Base-by-base conservation (phyloP, 64 coral and sea anemone species). In the Pachyseris speciosa region DNA sequence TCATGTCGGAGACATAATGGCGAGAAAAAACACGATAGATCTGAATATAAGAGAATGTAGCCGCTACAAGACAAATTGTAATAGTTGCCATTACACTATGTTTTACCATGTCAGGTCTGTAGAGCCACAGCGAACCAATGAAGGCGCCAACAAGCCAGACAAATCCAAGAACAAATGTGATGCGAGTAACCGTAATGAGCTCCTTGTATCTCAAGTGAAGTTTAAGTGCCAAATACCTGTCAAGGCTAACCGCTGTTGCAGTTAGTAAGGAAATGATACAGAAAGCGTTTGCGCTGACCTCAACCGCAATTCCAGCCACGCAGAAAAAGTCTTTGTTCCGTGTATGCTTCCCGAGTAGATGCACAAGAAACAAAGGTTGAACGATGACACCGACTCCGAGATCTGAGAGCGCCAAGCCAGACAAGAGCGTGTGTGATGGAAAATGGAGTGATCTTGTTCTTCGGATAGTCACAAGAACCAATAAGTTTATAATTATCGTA, bases 191-290 rank as follows among this genome's bases (percentile, higher is more conserved):
- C 4, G 83, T 86, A 1, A 86, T 52, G 15, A 86, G 24, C 38
- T 86, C 63, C 10, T 71, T 67, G 33, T 86, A 86, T 69, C 83
- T 28, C 31, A 86, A 60, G 64, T 86, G 83, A 31, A 86, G 67
- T 45, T 30, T 22, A 9, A 86, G 16, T 17, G 83, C 83, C 47
- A 86, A 33, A 71, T 71, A 69, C 25, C 83, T 67, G 83, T 86
- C 83, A 20, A 86, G 0, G 39, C 83, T 86, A 53, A 86, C 67
- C 0, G 83, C 67, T 15, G 64, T 69, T 50, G 48, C 67, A 39
- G 64, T 86, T 5, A 86, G 37, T 16, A 86, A 40, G 19, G 83
- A 86, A 22, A 86, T 71, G 5, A 86, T 69, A 69, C 83, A 67
- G 38, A 86, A n/a, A n/a, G 83, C 67, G 64, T 71, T 86, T 67